Percentiles rank a stretch among this genome's conserved stretches.
Evolutionary conservation across 2,888 invertebrate genomes (phyloP).

Genomic region (Ommatoiulus sabulosus): DNA sequence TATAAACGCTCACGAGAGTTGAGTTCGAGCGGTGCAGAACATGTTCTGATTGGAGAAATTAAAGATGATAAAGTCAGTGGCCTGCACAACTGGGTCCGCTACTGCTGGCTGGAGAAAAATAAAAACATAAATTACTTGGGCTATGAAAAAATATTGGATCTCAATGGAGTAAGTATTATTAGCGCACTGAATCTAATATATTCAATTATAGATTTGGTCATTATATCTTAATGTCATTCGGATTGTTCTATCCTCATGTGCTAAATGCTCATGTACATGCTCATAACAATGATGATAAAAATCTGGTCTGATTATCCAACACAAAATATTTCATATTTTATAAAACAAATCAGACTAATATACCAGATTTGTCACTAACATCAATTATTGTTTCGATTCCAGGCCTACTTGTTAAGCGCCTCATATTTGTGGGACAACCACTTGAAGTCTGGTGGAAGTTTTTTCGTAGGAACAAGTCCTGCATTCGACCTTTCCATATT

Average conservation of each 20-base stretch:
- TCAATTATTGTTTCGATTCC: neutral
- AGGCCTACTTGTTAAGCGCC: slow-evolving; percentile 32
- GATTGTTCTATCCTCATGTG: neutral
- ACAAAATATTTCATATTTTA: too few relatives aligned
- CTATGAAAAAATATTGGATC: slow-evolving; percentile 78
- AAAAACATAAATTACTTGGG: slow-evolving; percentile 82
- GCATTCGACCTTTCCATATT: slow-evolving; percentile 92
- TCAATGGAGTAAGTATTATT: slow-evolving; percentile 68
- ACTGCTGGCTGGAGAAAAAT: slow-evolving; percentile 79
- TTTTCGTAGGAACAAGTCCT: slow-evolving; percentile 89
- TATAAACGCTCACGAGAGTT: slow-evolving; percentile 50
- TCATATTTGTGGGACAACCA: slow-evolving; percentile 74
- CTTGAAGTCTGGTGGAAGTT: slow-evolving; percentile 81
- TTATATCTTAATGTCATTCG: too few relatives aligned
- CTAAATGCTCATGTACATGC: too few relatives aligned
- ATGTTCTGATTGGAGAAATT: slow-evolving; percentile 90
- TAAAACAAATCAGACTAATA: too few relatives aligned
- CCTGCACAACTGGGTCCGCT: slow-evolving; percentile 92
- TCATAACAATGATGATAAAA: too few relatives aligned
- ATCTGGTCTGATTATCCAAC: too few relatives aligned
- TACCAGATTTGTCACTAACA: too few relatives aligned
- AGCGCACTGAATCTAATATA: neutral
- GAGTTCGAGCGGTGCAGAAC: slow-evolving; percentile 93
- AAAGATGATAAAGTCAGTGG: slow-evolving; percentile 76
- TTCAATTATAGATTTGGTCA: neutral